Evolutionary conservation across 2,113 vertebrate genomes (phyloP), one percentile per base, ranked within the genome.

Genomic region (Mesembrinibis cayennensis): DNA sequence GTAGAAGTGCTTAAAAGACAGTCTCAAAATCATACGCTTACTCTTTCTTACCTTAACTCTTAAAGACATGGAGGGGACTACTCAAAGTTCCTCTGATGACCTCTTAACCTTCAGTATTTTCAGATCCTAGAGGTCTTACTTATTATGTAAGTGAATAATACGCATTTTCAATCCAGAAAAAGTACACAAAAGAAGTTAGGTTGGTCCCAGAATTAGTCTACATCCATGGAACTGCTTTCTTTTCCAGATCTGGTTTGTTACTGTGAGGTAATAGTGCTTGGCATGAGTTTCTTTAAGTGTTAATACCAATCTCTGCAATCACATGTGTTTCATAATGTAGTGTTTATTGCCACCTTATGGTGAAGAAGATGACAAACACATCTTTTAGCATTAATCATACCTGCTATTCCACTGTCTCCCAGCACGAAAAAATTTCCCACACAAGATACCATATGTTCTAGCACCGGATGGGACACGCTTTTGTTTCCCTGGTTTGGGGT

Each of bases 401-500:
- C 42, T 81, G 30, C 50, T 86, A 52, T 77, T 89, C 8, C 26
- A 17, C 53, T 71, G 26, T 82, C 40, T 74, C 56, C 44, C 16
- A 84, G 47, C 47, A 90, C 0, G 9, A 49, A 47, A 82, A 81
- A 26, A 13, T n/a, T 21, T 91, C 47, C 34, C 8, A 7, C 55
- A 38, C n/a, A 53, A 14, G 34, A 16, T 11, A 23, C n/a, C 0
- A 0, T 61, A 9, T 65, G 30, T 87, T 81, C 22, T 66, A 67
- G 70, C 62, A 50, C n/a, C 49, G 26, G 9, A 32, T 90, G 70
- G 44, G 58, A 40, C 14, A 30, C 0, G 0, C 9, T 47, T 67
- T 59, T 70, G 10, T 79, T 84, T 50, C 32, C 59, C 26, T 66
- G 21, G 17, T 53, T 78, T 61, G 40, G 36, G 22, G 21, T 56